These are phyloP conservation scores for Zeugodacus cucurbitae DNA, from an alignment of 1,140 invertebrate genomes.

Conservation along the genomic window DNA sequence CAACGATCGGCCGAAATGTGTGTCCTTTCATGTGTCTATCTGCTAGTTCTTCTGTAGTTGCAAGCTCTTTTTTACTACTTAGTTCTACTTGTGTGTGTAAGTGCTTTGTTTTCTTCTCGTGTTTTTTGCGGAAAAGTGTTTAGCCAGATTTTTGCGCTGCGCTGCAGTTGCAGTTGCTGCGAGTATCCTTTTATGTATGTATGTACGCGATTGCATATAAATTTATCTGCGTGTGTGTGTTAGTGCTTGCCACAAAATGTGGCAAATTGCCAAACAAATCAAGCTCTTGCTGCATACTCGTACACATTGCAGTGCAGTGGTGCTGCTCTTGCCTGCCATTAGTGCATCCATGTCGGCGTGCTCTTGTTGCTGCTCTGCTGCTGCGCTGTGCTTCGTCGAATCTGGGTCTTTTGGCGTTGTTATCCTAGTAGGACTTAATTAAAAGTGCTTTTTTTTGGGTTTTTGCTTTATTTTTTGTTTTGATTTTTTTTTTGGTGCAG, in stretches of 20 bases:
- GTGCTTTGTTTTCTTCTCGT: not conserved
- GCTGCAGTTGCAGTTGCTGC: not conserved
- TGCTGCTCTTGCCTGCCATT: not conserved
- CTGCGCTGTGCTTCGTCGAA: not conserved
- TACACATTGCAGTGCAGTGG: not conserved
- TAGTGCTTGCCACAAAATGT: not conserved
- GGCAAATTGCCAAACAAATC: conserved; percentile 24
- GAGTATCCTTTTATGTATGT: too few relatives aligned
- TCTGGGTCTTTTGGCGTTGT: not conserved
- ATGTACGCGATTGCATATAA: not conserved
- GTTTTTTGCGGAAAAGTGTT: not conserved
- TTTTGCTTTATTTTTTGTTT: not conserved
- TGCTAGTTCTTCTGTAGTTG: not conserved
- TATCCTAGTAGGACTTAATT: conserved; percentile 30
- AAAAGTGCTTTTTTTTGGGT: not conserved
- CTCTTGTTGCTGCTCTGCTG: not conserved
- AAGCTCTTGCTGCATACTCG: not conserved
- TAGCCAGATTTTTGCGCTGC: not conserved
- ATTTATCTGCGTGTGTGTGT: not conserved
- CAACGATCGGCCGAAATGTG: not conserved
- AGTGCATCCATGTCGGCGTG: not conserved
- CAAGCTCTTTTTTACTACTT: not conserved
- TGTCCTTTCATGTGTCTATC: not conserved
- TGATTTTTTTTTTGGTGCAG: not conserved
- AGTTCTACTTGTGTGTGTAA: not conserved